Conservation (phyloP, 53 echinoderm and acorn worm species). For the Zoroaster sp. region DNA sequence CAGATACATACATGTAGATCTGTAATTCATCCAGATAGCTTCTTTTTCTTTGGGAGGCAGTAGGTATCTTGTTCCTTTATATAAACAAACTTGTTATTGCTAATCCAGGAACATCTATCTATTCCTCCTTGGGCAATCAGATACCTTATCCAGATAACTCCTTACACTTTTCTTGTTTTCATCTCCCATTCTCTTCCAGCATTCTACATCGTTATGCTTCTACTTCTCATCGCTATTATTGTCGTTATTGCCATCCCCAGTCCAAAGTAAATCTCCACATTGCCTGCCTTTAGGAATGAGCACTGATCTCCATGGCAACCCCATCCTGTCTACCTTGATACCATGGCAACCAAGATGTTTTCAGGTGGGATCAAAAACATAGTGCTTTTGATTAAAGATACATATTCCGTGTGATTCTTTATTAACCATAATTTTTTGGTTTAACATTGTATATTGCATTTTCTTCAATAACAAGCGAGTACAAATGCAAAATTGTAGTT, state of each 20-base stretch:
- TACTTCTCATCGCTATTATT: constrained; percentile 81
- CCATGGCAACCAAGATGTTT: not conserved
- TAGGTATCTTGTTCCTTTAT: too few species aligned
- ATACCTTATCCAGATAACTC: too few species aligned
- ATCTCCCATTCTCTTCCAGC: constrained; percentile 68
- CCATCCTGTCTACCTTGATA: not conserved
- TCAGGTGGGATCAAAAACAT: constrained; percentile 4
- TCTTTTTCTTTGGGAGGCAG: too few species aligned
- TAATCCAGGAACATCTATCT: too few species aligned
- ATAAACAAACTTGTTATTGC: too few species aligned
- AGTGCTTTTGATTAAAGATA: not conserved
- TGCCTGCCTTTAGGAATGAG: not conserved
- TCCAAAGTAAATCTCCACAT: not conserved
- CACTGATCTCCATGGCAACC: not conserved
- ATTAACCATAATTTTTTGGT: not conserved
- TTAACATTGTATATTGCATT: too few species aligned
- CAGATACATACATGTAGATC: too few species aligned
- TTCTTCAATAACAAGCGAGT: too few species aligned
- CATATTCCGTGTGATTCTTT: not conserved
- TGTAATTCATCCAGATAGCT: too few species aligned
- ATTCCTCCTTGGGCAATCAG: too few species aligned
- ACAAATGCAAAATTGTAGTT: too few species aligned
- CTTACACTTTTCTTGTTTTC: not conserved
- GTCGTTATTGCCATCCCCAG: constrained; percentile 71
- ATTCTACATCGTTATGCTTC: constrained; percentile 73